A percentile compares a stretch with the other conserved stretches of the same genome.
Evolutionary conservation across 2,113 vertebrate genomes (phyloP).

Genomic region (Sylvilagus bachmani): DNA sequence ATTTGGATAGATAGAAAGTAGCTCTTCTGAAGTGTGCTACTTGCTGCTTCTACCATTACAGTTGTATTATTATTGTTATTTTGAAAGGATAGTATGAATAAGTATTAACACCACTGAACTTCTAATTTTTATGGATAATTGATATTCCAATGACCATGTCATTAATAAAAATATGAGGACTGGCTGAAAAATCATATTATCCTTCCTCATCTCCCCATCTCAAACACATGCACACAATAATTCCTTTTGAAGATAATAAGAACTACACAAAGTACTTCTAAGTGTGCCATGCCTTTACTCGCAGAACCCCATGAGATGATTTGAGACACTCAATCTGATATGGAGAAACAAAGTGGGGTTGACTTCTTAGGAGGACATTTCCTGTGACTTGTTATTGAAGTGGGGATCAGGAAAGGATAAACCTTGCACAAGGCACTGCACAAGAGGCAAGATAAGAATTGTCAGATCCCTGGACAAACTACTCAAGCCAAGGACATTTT

Average conservation of each 20-base stretch:
- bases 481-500: constrained; percentile 37
- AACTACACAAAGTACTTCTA: constrained; percentile 32
- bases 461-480: constrained; percentile 14
- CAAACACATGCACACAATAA: neutral
- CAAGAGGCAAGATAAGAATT: constrained; percentile 59
- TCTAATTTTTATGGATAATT: constrained; percentile 59
- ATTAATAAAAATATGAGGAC: constrained; percentile 53
- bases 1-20: constrained; percentile 45
- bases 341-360: constrained; percentile 45
- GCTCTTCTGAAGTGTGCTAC: constrained; percentile 48
- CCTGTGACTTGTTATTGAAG: constrained; percentile 34
- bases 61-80: neutral
- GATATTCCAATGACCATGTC: constrained; percentile 19
- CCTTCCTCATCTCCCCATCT: neutral
- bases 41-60: constrained; percentile 48
- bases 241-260: constrained; percentile 21
- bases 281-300: constrained; percentile 44
- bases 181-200: constrained; percentile 54
- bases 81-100: constrained; percentile 31
- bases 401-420: constrained; percentile 53
- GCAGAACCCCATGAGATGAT: constrained; percentile 51
- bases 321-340: constrained; percentile 10
- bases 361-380: constrained; percentile 37
- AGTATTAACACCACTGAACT: neutral
- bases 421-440: constrained; percentile 70